Evolutionary conservation across 2,888 invertebrate species (phyloP).

Genomic region (Cantharis nigra): DNA sequence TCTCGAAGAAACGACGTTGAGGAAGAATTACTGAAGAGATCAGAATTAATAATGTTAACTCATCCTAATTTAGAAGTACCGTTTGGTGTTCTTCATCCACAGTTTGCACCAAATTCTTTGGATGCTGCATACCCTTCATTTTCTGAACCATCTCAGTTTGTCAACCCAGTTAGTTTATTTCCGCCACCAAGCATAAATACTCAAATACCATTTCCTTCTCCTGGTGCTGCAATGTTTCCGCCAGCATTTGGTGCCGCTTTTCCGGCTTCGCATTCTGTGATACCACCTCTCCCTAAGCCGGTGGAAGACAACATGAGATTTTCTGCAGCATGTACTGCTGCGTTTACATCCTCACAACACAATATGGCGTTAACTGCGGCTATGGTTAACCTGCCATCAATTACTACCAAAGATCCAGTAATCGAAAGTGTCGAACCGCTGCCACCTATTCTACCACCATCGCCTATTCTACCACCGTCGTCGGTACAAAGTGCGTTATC

Average conservation of each 20-base stretch:
- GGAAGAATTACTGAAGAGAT: constrained; percentile 43
- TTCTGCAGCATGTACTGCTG: constrained; percentile 69
- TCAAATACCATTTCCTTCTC: constrained; percentile 70
- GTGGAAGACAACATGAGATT: constrained; percentile 57
- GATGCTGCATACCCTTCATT: constrained; percentile 62
- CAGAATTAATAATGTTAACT: constrained; percentile 48
- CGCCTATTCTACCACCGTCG: constrained; percentile 34
- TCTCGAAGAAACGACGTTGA: constrained; percentile 51
- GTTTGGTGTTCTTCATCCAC: constrained; percentile 46
- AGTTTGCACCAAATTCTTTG: constrained; percentile 64
- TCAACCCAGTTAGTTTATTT: constrained; percentile 65
- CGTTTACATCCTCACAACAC: constrained; percentile 81
- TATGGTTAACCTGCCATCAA: constrained; percentile 73
- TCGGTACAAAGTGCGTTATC: constrained; percentile 40
- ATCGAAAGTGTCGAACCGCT: constrained; percentile 9
- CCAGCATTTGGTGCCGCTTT: constrained; percentile 65
- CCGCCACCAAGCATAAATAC: constrained; percentile 63
- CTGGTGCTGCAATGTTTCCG: constrained; percentile 68
- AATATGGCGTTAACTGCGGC: constrained; percentile 82
- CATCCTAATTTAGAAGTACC: constrained; percentile 47
- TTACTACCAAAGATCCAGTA: constrained; percentile 44
- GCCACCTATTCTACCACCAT: neutral
- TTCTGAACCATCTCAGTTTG: constrained; percentile 64
- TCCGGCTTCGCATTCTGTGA: constrained; percentile 58
- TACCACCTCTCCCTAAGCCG: constrained; percentile 60